These are phyloP conservation scores for Haliaeetus leucogaster DNA, from an alignment of 2,113 vertebrate genomes.

Conservation along the genomic window DNA sequence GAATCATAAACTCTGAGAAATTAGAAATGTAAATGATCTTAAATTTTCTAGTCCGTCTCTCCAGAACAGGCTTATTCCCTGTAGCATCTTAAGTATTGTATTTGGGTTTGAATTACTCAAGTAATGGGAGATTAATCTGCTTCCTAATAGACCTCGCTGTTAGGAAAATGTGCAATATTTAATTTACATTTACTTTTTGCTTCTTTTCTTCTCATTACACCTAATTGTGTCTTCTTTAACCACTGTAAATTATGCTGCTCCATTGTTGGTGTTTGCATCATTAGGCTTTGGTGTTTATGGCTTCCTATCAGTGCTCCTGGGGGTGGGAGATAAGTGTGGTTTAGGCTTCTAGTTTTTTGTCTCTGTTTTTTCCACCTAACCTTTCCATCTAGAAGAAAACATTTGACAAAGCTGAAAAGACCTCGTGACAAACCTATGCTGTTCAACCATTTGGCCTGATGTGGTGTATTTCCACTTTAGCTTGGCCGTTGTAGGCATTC, in stretches of 20 bases:
- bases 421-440: background rate
- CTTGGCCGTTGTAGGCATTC: background rate
- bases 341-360: background rate
- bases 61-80: slow-evolving; percentile 26
- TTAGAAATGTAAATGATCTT: slow-evolving; percentile 5
- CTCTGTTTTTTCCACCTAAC: background rate
- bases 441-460: background rate
- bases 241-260: slow-evolving; percentile 24
- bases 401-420: background rate
- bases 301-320: background rate
- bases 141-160: background rate
- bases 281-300: slow-evolving; percentile 27
- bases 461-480: background rate
- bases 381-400: background rate
- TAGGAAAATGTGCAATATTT: slow-evolving; percentile 28
- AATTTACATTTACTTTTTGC: slow-evolving; percentile 20
- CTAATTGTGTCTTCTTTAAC: slow-evolving; percentile 15
- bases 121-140: slow-evolving; percentile 50
- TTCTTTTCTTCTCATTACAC: slow-evolving; percentile 31
- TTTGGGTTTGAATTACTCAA: slow-evolving; percentile 44
- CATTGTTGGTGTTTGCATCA: background rate
- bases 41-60: slow-evolving; percentile 45
- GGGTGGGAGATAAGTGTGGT: background rate
- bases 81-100: slow-evolving; percentile 8
- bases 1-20: slow-evolving; percentile 9